A percentile compares a stretch with the other conserved stretches of the same genome.
phyloP scores from a whole-genome alignment of 2,113 vertebrate genomes.

The Isurus oxyrinchus region DNA sequence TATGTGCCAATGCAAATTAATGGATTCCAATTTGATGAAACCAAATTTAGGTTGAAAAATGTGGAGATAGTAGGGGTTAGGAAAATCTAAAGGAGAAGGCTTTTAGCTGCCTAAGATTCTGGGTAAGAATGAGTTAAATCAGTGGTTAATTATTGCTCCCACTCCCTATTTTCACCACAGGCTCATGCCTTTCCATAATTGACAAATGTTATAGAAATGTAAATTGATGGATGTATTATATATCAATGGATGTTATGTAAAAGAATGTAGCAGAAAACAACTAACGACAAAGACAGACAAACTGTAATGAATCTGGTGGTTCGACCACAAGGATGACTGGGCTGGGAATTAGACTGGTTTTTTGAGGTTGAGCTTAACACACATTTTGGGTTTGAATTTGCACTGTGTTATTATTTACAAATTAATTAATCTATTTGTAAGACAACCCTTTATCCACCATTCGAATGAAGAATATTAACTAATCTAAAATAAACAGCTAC shows the following conservation, averaged over 20 bases:
- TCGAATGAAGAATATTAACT: background rate
- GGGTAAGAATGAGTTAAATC: background rate
- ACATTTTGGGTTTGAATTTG: background rate
- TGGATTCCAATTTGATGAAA: background rate
- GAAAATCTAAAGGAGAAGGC: background rate
- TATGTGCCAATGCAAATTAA: background rate
- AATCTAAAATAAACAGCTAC: background rate
- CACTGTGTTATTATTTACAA: background rate
- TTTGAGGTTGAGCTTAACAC: background rate
- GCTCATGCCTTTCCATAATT: background rate
- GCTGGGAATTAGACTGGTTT: background rate
- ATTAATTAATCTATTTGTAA: background rate
- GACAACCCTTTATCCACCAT: background rate
- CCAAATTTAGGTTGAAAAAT: background rate
- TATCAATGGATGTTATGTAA: background rate
- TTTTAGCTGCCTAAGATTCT: background rate
- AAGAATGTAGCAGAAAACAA: background rate
- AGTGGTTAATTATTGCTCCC: background rate
- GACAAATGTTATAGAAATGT: background rate
- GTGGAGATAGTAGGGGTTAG: background rate
- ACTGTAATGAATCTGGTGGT: background rate
- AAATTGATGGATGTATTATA: background rate
- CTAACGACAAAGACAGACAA: background rate
- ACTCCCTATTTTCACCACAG: background rate
- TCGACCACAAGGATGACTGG: background rate